These are phyloP conservation scores for Colossoma macropomum DNA, from an alignment of 2,113 vertebrate genomes.

Conservation along the genomic window DNA sequence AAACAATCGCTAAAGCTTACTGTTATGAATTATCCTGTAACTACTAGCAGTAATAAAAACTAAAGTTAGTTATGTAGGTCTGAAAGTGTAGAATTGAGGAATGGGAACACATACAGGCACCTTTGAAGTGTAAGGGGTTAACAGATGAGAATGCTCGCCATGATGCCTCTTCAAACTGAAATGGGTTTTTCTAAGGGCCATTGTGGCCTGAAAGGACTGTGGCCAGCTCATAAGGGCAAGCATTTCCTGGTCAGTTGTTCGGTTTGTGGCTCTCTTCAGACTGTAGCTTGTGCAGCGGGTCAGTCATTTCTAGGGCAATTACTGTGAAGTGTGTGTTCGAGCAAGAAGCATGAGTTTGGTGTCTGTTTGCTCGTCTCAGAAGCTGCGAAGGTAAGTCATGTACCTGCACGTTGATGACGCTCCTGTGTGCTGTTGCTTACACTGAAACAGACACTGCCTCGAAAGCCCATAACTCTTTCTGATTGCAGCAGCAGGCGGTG, in stretches of 20 bases:
- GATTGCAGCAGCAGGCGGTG: constrained; percentile 14
- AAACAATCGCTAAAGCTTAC: too few species aligned
- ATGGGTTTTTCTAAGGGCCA: constrained; percentile 5
- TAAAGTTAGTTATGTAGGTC: not conserved
- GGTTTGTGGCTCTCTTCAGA: not conserved
- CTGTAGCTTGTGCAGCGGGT: constrained; percentile 30
- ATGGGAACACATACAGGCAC: not conserved
- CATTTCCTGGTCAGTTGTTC: not conserved
- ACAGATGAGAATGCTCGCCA: not conserved
- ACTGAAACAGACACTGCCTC: constrained; percentile 18
- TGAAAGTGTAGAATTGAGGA: not conserved
- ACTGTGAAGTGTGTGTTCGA: constrained; percentile 52
- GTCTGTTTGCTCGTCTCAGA: not conserved
- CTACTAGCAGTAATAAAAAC: too few species aligned
- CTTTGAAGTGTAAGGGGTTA: not conserved
- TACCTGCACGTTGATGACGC: constrained; percentile 57
- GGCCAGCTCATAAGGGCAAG: constrained; percentile 3
- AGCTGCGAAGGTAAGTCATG: constrained; percentile 57
- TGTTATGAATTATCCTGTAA: too few species aligned
- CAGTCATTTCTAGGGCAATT: constrained; percentile 60
- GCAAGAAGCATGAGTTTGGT: not conserved
- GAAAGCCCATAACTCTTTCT: not conserved
- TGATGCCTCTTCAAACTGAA: constrained; percentile 4
- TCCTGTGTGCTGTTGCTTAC: constrained; percentile 37
- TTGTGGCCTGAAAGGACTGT: constrained; percentile 2